phyloP scores from a whole-genome alignment of 1,140 invertebrate species.

The Archegozetes longisetosus region DNA sequence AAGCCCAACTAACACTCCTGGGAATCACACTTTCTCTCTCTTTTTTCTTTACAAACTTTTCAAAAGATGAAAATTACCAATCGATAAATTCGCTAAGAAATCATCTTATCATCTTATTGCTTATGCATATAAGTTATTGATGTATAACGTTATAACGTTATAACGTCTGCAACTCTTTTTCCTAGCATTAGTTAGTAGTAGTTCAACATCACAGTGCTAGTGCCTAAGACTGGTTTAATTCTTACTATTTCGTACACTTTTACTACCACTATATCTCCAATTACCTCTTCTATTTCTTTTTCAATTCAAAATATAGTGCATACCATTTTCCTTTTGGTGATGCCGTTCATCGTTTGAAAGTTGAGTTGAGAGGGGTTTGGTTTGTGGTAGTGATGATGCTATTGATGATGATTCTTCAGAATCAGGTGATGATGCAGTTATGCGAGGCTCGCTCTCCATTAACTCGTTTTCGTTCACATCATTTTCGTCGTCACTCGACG shows the following conservation, averaged over 20 bases:
- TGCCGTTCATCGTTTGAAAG: no score
- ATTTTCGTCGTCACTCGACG: background rate
- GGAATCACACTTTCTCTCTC: background rate
- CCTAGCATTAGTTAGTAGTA: no score
- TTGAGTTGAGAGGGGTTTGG: no score
- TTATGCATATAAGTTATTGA: background rate
- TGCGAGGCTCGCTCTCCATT: background rate
- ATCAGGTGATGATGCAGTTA: background rate
- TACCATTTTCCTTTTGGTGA: no score
- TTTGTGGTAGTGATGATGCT: background rate
- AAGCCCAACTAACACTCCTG: background rate
- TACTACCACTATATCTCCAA: no score
- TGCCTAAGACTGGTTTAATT: no score
- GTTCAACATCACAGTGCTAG: no score
- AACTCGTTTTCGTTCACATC: background rate
- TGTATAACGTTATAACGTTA: background rate
- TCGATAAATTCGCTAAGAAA: background rate
- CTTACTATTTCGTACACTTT: no score
- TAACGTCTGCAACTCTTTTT: no score
- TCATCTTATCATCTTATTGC: background rate
- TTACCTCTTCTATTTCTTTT: no score
- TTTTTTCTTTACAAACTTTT: background rate
- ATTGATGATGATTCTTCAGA: background rate
- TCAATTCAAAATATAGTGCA: no score
- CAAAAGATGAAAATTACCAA: background rate